Evolutionary conservation across 2,888 invertebrate species (phyloP), one percentile per base, ranked within the genome.

Genomic region (Torymus texanus): DNA sequence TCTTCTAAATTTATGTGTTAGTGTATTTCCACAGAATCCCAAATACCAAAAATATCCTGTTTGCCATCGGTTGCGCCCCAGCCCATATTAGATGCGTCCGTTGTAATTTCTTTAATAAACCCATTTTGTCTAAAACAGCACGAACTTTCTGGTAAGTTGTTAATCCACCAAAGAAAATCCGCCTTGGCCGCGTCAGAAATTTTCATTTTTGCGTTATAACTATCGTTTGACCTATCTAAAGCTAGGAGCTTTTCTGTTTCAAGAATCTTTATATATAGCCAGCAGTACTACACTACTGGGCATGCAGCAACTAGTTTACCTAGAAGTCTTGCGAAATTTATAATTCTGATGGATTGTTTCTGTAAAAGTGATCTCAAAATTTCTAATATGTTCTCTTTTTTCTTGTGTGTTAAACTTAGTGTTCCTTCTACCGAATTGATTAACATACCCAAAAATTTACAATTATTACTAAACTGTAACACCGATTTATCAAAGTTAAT

Each of bases 1-100:
- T 16, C 58, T 24, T 61, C 63, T 51, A 75, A 71, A 65, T 78
- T 78, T 2, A 78, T 75, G 29, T 29, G 29, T 5, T 29, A 29
- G 29, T 29, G 29, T 29, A 29, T 29, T 29, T 29, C 29, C 5
- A 29, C 29, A 3, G 29, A 29, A 29, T 29, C 29, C 29, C 29
- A 29, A 29, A 29, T 5, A 29, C 29, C 29, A 29, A 29, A 29
- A 3, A 29, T 29, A 29, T 29, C 29, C 4, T 3, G 29, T 5
- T 29, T 5, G 4, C 29, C 2, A 29, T 29, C 29, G 29, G 29
- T 29, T 29, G 29, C 29, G 4, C 3, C 29, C 29, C 55, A 55
- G n/a, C 55, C n/a, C 1, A 4, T 13, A 13, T 55, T 55, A 2
- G 55, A 55, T 14, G 55, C 55, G 2, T 55, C 55, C 1, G 8